These are phyloP conservation scores for Suncus etruscus DNA, from an alignment of 2,113 vertebrate species.

Conservation along the genomic window DNA sequence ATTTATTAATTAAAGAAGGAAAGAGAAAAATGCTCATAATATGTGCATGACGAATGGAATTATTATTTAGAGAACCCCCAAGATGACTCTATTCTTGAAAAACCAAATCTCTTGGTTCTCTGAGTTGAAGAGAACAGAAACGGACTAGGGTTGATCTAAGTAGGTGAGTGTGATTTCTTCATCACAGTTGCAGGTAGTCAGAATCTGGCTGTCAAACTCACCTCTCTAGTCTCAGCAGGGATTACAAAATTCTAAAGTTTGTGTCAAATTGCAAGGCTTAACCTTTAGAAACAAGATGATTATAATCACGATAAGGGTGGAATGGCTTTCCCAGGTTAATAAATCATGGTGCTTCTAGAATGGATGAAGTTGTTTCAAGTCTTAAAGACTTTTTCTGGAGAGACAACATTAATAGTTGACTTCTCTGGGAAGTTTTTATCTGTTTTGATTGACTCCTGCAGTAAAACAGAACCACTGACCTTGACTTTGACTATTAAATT, in stretches of 20 bases:
- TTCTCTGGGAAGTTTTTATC: not conserved
- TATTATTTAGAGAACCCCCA: not conserved
- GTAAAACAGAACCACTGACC: slow-evolving; percentile 24
- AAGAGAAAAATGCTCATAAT: not conserved
- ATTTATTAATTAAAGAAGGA: no score
- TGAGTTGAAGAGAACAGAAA: not conserved
- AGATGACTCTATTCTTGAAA: not conserved
- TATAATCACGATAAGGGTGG: not conserved
- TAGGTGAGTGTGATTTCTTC: not conserved
- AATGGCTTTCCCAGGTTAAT: not conserved
- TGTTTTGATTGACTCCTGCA: slow-evolving; percentile 1
- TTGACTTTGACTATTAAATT: slow-evolving; percentile 37
- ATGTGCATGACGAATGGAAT: not conserved
- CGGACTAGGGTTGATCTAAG: no score
- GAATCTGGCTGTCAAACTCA: not conserved
- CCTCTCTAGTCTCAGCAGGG: not conserved
- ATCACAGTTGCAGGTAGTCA: not conserved
- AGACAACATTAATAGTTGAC: not conserved
- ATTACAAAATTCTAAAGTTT: not conserved
- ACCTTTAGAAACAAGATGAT: not conserved
- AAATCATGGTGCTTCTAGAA: not conserved
- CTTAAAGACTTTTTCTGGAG: not conserved
- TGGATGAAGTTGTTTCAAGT: not conserved
- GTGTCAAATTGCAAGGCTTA: not conserved
- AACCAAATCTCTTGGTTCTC: not conserved